These are phyloP conservation scores for Euura lappo DNA, from an alignment of 1,140 invertebrate species.

Conservation along the genomic window DNA sequence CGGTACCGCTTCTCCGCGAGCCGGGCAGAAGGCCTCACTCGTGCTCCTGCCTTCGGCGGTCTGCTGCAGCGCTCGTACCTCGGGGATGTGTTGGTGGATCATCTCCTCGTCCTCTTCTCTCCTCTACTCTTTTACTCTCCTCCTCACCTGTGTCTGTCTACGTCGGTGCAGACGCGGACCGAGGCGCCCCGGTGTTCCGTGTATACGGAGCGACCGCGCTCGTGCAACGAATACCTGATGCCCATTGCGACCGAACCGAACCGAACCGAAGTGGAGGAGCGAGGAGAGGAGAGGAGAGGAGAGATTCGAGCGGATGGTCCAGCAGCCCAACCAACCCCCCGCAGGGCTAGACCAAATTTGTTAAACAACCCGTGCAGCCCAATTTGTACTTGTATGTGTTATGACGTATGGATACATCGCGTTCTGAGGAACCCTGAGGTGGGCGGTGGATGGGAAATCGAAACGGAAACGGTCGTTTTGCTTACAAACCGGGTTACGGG, in stretches of 20 bases:
- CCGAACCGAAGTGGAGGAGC: constrained; percentile 6
- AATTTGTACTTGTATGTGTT: constrained; percentile 38
- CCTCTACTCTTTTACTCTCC: too few relatives aligned
- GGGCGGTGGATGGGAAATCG: constrained; percentile 14
- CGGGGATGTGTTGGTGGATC: too few relatives aligned
- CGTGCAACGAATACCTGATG: constrained; percentile 48
- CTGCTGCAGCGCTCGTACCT: neutral
- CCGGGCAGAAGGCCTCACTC: constrained; percentile 36
- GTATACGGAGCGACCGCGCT: constrained; percentile 35
- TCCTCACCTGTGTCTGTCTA: constrained; percentile 13
- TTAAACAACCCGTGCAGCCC: constrained; percentile 45
- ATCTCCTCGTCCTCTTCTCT: too few relatives aligned
- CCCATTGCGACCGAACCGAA: constrained; percentile 33
- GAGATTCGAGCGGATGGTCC: constrained; percentile 22
- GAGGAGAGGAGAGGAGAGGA: neutral
- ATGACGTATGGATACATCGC: constrained; percentile 27
- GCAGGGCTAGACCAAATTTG: constrained; percentile 55
- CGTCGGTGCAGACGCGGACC: constrained; percentile 24
- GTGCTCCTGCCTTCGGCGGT: constrained; percentile 31
- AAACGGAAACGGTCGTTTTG: neutral
- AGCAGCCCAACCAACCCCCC: constrained; percentile 39
- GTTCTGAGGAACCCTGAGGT: constrained; percentile 24
- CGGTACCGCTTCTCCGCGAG: constrained; percentile 49
- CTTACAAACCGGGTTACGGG: neutral
- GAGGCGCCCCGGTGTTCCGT: constrained; percentile 20